Evolutionary conservation across 2,888 invertebrate genomes (phyloP), one percentile per base, ranked within the genome.

Genomic region (Colostygia pectinataria): DNA sequence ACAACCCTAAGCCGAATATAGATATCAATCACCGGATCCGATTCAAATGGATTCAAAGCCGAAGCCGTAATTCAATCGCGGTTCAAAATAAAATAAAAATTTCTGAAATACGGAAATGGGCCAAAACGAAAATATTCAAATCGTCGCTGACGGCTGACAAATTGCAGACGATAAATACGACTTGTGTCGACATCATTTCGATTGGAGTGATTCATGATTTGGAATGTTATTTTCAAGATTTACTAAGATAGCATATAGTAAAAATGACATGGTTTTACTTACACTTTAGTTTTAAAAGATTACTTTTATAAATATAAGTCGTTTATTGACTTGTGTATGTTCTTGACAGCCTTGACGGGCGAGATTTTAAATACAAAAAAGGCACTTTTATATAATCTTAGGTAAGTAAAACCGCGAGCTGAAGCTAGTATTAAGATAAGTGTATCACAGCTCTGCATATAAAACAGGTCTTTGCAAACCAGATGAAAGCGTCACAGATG

Each of bases 111-210:
- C 50, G 46, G 42, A 43, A 58, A 61, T 33, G 34, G 41, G 29
- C 7, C 29, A 31, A 41, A 37, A 41, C 36, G 36, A 29, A 61
- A 60, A 63, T 65, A 71, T 68, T 68, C 65, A 66, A 66, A 71
- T 67, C 61, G 53, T 55, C 47, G 57, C 61, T 42, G 59, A 60
- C 55, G 36, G 33, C 58, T 68, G 75, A 77, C 72, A 71, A 73
- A 77, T 74, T 57, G 70, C 59, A 44, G 49, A 54, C 68, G 68
- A 74, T 75, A 74, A 69, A 73, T 71, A 68, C 73, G 66, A 68
- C 71, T 70, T 62, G 69, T 68, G 64, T 61, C 65, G 60, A 4
- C 20, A 20, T 48, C 34, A 46, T 18, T 34, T 8, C 27, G 25
- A 23, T 25, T 15, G 9, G 10, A 10, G 18, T 32, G 14, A 33